These are phyloP conservation scores for Coilia nasus DNA, from an alignment of 2,797 vertebrate species.

Conservation along the genomic window DNA sequence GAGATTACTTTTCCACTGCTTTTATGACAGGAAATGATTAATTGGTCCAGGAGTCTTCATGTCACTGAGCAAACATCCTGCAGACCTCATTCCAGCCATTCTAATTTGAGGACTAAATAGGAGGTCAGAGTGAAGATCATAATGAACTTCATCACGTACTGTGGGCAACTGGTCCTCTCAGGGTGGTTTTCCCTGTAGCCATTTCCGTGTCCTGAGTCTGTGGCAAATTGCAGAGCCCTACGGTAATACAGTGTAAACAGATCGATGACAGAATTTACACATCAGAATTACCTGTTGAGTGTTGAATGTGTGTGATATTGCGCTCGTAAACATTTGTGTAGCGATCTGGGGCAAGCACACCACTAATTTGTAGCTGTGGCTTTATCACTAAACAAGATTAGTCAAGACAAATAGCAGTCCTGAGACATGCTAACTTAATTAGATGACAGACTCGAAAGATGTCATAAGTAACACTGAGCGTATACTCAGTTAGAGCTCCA, in stretches of 20 bases:
- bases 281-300: neutral
- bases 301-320: neutral
- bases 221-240: too few species aligned
- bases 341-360: neutral
- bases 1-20: neutral
- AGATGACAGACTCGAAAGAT: slow-evolving; percentile 29
- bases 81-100: neutral
- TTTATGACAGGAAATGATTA: neutral
- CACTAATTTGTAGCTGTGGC: neutral
- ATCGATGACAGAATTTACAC: neutral
- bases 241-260: neutral
- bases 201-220: neutral
- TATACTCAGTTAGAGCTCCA: slow-evolving; percentile 38
- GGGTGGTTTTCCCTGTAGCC: neutral
- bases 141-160: neutral
- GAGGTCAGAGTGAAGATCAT: neutral
- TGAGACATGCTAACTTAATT: slow-evolving; percentile 30
- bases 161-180: neutral
- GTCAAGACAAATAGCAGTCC: neutral
- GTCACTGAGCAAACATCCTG: neutral
- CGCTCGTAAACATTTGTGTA: neutral
- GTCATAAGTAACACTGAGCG: slow-evolving; percentile 27
- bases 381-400: slow-evolving; percentile 15
- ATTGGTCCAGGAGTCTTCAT: neutral
- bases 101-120: neutral